phyloP scores from a whole-genome alignment of 2,797 vertebrate species.

The Phyllotis vaccarum region DNA sequence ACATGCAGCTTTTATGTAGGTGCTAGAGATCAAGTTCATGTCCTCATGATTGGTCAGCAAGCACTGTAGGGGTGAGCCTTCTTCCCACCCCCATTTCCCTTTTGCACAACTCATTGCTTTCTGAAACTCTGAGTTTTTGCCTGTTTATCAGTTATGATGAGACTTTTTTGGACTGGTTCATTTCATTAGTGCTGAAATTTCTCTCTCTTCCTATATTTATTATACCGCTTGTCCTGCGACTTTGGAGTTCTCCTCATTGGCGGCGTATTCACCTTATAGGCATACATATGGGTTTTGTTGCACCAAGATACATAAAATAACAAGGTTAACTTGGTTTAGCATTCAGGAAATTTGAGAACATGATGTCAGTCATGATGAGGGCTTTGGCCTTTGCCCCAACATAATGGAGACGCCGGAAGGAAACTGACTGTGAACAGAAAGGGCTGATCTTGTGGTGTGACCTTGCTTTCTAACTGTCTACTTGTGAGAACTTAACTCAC shows the following conservation, averaged over 20 bases:
- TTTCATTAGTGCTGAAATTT: neutral
- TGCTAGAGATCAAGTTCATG: too few relatives aligned
- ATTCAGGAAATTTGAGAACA: neutral
- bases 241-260: neutral
- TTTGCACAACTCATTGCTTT: neutral
- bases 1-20: too few relatives aligned
- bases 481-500: neutral
- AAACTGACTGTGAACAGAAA: neutral
- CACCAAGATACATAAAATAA: neutral
- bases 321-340: neutral
- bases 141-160: neutral
- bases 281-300: neutral
- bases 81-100: too few relatives aligned
- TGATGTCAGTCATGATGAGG: neutral
- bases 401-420: neutral
- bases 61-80: neutral
- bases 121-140: neutral
- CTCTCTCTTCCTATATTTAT: neutral
- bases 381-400: neutral
- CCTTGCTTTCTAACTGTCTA: neutral
- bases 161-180: slow-evolving; percentile 9
- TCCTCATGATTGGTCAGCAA: neutral
- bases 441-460: too few relatives aligned
- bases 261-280: neutral
- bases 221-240: neutral